Evolutionary conservation across 1,140 invertebrate genomes (phyloP).

Genomic region (Trachymyrmex cornetzi): DNA sequence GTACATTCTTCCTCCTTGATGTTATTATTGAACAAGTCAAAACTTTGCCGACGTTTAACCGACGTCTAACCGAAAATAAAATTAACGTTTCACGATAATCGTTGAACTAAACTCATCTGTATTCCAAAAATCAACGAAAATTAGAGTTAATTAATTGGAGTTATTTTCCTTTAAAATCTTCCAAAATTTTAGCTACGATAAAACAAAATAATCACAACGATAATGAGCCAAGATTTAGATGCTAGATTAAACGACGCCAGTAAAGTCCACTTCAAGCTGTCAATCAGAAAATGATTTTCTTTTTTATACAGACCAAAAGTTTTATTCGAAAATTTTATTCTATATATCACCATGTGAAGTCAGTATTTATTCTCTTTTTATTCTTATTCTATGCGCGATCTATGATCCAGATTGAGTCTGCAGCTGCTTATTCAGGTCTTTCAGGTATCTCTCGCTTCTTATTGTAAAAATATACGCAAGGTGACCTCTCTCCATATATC

Average conservation of each 20-base stretch:
- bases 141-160: neutral
- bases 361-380: slow-evolving; percentile 22
- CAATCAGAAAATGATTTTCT: neutral
- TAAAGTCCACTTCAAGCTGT: neutral
- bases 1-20: neutral
- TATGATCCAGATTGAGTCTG: slow-evolving; percentile 1
- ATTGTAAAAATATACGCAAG: slow-evolving; percentile 35
- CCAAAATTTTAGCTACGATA: neutral
- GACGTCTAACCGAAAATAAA: neutral
- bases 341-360: neutral
- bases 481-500: slow-evolving; percentile 2
- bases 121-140: neutral
- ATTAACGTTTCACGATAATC: neutral
- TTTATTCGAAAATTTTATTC: neutral
- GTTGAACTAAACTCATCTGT: neutral
- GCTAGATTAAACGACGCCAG: neutral
- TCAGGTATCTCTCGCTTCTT: neutral
- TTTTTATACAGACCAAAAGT: neutral
- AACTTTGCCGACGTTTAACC: neutral
- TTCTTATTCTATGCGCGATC: slow-evolving; percentile 1
- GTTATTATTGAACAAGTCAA: neutral
- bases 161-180: neutral
- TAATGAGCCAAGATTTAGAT: slow-evolving; percentile 12
- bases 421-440: slow-evolving; percentile 28
- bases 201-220: neutral